Percentiles rank a stretch among this genome's conserved stretches.
Conservation (phyloP, 2,888 invertebrate genomes). For the Phorcus lineatus region DNA sequence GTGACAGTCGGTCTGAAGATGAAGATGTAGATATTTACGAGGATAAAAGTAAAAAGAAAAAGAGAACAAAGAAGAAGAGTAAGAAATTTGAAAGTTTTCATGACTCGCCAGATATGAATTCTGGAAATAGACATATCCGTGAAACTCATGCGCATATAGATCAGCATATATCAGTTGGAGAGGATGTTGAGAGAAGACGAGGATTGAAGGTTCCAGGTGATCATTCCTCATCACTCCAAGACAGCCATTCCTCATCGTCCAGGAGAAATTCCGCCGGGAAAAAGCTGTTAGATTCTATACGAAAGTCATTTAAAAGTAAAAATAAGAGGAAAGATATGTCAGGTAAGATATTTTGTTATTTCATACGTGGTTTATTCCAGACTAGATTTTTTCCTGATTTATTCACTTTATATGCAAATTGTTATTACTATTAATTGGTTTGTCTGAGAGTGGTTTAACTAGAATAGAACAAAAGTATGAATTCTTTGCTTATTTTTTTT, state of each 20-base stretch:
- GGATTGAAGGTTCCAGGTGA: not conserved
- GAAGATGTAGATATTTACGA: constrained; percentile 26
- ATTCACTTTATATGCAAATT: too few relatives aligned
- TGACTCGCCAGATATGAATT: constrained; percentile 2
- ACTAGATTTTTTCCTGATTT: too few relatives aligned
- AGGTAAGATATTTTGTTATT: not conserved
- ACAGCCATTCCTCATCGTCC: not conserved
- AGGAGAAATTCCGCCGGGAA: constrained; percentile 25
- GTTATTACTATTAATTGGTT: too few relatives aligned
- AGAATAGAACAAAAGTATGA: too few relatives aligned
- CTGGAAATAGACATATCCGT: not conserved
- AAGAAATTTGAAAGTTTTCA: constrained; percentile 10
- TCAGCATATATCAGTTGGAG: not conserved
- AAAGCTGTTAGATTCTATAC: constrained; percentile 22
- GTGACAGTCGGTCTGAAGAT: constrained; percentile 40
- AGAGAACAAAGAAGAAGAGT: constrained; percentile 24
- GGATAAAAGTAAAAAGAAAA: constrained; percentile 16
- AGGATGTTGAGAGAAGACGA: not conserved
- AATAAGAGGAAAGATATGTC: not conserved
- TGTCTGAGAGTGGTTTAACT: too few relatives aligned
- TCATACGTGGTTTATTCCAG: too few relatives aligned
- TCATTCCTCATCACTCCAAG: not conserved
- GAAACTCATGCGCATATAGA: constrained; percentile 12
- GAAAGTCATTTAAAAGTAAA: constrained; percentile 20
- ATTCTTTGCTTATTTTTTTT: too few relatives aligned